Evolutionary conservation across 1,140 invertebrate species (phyloP).

Genomic region (Oryctes rhinoceros): DNA sequence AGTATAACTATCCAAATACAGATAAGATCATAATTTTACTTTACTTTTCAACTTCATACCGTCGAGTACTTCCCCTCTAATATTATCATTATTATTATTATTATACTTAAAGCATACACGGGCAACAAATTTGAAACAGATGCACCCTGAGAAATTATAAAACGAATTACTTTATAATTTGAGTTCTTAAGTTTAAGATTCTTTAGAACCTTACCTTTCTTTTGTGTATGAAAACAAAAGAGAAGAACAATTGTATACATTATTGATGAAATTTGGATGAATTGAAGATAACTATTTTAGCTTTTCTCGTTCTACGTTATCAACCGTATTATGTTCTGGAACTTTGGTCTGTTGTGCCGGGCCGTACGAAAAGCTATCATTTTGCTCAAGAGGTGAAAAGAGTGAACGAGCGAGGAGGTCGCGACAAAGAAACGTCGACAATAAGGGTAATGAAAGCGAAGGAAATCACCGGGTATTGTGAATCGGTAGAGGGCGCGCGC

Average conservation of each 20-base stretch:
- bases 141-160: too few relatives aligned
- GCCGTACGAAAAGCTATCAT: slow-evolving; percentile 46
- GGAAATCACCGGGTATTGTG: slow-evolving; percentile 58
- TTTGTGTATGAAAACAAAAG: too few relatives aligned
- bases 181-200: too few relatives aligned
- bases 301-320: neutral
- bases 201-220: too few relatives aligned
- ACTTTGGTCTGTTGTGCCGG: slow-evolving; percentile 43
- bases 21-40: too few relatives aligned
- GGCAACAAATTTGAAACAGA: too few relatives aligned
- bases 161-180: too few relatives aligned
- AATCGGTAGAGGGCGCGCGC: slow-evolving; percentile 42
- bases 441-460: slow-evolving; percentile 58
- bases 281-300: slow-evolving; percentile 45
- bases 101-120: too few relatives aligned
- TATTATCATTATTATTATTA: too few relatives aligned
- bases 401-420: slow-evolving; percentile 44
- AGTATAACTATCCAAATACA: too few relatives aligned
- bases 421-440: slow-evolving; percentile 54
- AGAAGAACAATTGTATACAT: neutral
- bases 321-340: slow-evolving; percentile 48
- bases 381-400: slow-evolving; percentile 48
- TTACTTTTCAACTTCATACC: too few relatives aligned
- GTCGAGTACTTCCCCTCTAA: too few relatives aligned
- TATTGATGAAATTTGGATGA: slow-evolving; percentile 39